Evolutionary conservation across 2,113 vertebrate species (phyloP).

Genomic region (Cebidichthys violaceus): DNA sequence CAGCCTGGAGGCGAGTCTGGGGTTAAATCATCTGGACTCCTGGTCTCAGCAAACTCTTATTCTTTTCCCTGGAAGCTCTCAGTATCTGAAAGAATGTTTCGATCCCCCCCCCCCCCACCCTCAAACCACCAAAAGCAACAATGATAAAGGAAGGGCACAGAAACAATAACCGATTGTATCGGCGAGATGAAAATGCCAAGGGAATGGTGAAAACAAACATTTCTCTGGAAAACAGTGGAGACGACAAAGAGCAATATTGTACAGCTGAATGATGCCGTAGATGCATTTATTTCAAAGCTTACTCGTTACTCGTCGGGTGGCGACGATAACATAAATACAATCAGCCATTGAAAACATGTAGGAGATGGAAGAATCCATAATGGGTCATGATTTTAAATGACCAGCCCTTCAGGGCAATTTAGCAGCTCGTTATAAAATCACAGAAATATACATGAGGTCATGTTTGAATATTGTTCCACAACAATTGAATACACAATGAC

Average conservation of each 20-base stretch:
- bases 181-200: constrained; percentile 14
- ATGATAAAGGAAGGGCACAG: constrained; percentile 11
- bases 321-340: neutral
- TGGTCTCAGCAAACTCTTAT: neutral
- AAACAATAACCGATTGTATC: constrained; percentile 42
- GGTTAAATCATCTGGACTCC: constrained; percentile 10
- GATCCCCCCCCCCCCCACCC: neutral
- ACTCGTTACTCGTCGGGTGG: neutral
- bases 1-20: neutral
- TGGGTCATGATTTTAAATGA: neutral
- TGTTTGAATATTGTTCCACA: neutral
- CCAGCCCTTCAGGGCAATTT: neutral
- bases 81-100: neutral
- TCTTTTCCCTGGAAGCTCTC: neutral
- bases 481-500: neutral
- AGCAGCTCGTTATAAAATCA: neutral
- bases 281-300: neutral
- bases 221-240: neutral
- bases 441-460: neutral
- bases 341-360: neutral
- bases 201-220: neutral
- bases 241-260: neutral
- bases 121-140: constrained; percentile 17
- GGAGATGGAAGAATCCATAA: neutral
- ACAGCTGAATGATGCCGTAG: neutral